phyloP scores from a whole-genome alignment of 2,888 invertebrate species.

The Drosophila falleni region DNA sequence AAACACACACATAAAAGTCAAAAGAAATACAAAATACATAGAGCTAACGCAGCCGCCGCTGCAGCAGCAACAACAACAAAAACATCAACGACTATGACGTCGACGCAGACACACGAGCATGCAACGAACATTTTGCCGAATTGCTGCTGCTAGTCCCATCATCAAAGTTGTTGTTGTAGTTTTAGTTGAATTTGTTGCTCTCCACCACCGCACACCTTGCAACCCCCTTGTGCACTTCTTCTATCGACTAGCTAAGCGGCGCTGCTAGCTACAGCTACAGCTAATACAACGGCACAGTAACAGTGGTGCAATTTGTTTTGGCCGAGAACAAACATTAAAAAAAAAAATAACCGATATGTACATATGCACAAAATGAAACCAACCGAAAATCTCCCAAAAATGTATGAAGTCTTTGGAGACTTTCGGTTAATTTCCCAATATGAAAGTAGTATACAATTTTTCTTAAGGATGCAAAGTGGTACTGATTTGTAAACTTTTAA shows the following conservation, averaged over 20 bases:
- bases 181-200: conserved; percentile 25
- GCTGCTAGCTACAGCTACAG: conserved; percentile 51
- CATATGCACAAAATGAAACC: background rate
- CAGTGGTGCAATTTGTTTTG: conserved; percentile 42
- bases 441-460: no score
- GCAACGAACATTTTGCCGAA: conserved; percentile 76
- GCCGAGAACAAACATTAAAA: background rate
- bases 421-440: no score
- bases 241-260: conserved; percentile 59
- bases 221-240: conserved; percentile 57
- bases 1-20: conserved; percentile 35
- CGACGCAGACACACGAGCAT: conserved; percentile 49
- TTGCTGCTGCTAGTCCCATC: conserved; percentile 25
- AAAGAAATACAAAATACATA: conserved; percentile 65
- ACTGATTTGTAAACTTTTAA: no score
- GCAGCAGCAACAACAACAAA: conserved; percentile 47
- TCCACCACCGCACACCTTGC: conserved; percentile 52
- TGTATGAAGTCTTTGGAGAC: no score
- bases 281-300: conserved; percentile 43
- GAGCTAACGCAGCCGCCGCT: conserved; percentile 35
- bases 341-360: background rate
- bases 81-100: conserved; percentile 42
- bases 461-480: no score
- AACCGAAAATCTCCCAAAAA: no score
- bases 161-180: conserved; percentile 18